phyloP scores from a whole-genome alignment of 2,797 vertebrate genomes.

The Manis javanica region DNA sequence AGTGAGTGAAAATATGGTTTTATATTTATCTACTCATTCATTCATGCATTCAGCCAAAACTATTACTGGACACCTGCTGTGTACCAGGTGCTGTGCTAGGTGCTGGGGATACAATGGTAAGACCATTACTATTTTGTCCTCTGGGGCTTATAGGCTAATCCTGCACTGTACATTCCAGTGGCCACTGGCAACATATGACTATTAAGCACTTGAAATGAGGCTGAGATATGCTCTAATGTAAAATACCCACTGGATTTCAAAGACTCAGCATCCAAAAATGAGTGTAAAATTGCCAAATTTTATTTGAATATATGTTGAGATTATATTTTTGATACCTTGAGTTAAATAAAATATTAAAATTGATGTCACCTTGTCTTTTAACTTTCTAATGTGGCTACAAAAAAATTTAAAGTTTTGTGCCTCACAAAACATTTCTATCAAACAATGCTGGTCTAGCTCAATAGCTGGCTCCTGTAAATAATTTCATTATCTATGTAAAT shows the following conservation, averaged over 20 bases:
- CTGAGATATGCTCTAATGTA: neutral
- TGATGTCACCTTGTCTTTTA: neutral
- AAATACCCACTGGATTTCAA: conserved; percentile 27
- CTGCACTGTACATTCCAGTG: neutral
- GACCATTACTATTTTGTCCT: neutral
- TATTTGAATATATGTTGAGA: neutral
- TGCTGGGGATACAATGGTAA: neutral
- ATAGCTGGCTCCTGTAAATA: conserved; percentile 6
- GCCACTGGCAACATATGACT: neutral
- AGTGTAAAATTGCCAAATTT: conserved; percentile 8
- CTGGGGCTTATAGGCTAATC: neutral
- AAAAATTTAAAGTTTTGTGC: conserved; percentile 22
- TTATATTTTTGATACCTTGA: neutral
- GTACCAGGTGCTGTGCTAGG: neutral
- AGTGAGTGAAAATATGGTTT: conserved; percentile 19
- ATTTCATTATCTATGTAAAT: conserved; percentile 49
- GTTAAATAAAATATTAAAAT: conserved; percentile 35
- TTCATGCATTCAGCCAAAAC: conserved; percentile 15
- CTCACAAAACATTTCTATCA: conserved; percentile 3
- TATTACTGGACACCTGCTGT: neutral
- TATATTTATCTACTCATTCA: neutral
- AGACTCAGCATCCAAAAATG: neutral
- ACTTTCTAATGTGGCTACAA: conserved; percentile 15
- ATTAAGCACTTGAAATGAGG: neutral
- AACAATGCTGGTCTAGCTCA: neutral